Percentiles rank a stretch among this genome's conserved stretches.
Evolutionary conservation across 1,140 invertebrate genomes (phyloP).

Genomic region (honey bee (Apis mellifera)): Amel_HAv3.1 CM009939.2:8605501-8606000

Average conservation of each 20-base stretch:
- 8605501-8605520: constrained; percentile 68
- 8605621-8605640: too few relatives aligned
- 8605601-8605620: background rate
- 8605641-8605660: background rate
- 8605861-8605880: background rate
- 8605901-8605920: constrained; percentile 20
- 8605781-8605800: constrained; percentile 50
- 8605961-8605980: constrained; percentile 82
- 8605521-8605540: background rate
- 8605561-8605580: too few relatives aligned
- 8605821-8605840: background rate
- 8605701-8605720: constrained; percentile 61
- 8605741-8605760: constrained; percentile 62
- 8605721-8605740: constrained; percentile 69
- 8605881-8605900: constrained; percentile 2
- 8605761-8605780: constrained; percentile 17
- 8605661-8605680: background rate
- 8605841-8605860: too few relatives aligned
- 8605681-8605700: constrained; percentile 52
- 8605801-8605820: background rate
- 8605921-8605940: constrained; percentile 11
- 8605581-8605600: background rate
- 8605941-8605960: too few relatives aligned
- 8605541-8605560: too few relatives aligned
- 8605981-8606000: constrained; percentile 93